Evolutionary conservation across 2,888 invertebrate genomes (phyloP), one percentile per base, ranked within the genome.

Genomic region (Agapostemon virescens): DNA sequence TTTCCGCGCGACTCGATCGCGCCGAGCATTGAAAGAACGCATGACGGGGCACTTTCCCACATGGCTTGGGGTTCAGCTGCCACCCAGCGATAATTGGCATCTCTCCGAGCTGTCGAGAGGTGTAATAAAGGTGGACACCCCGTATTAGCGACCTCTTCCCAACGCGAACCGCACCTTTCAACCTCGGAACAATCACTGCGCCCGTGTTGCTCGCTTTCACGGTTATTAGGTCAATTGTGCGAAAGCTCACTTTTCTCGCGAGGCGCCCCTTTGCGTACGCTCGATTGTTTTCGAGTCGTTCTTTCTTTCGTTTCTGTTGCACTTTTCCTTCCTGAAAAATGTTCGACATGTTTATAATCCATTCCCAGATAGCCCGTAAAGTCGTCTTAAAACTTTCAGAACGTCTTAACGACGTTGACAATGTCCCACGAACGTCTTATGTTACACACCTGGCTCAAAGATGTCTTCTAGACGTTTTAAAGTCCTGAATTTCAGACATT

Each of bases 151-250:
- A 72, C 55, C 77, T 68, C 73, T 86, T 86, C 78, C 78, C 78
- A 80, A 74, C 64, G 61, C 42, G 75, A 67, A 77, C 79, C 79
- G 64, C 75, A 63, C 83, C 85, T 81, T 72, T 73, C 61, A 58
- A 52, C 75, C 63, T 52, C 76, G 33, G 61, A 75, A 55, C 77
- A 74, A 84, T 84, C 75, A 74, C 79, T 75, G 72, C 74, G 73
- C 70, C 58, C 75, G 77, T 42, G 55, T 45, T 79, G 78, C 71
- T 74, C 85, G 77, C 85, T 86, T 86, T 85, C 85, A 78, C 82
- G 85, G 85, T 84, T 86, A 86, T 85, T 75, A 84, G 81, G 85
- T 85, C 85, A 79, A 83, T 83, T 79, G 83, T 77, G 76, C 83
- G 86, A 86, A 79, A 82, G 85, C 76, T 74, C 30, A 79, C 81